Evolutionary conservation across 2,888 invertebrate species (phyloP).

Genomic region (Cheilosia impressa): DNA sequence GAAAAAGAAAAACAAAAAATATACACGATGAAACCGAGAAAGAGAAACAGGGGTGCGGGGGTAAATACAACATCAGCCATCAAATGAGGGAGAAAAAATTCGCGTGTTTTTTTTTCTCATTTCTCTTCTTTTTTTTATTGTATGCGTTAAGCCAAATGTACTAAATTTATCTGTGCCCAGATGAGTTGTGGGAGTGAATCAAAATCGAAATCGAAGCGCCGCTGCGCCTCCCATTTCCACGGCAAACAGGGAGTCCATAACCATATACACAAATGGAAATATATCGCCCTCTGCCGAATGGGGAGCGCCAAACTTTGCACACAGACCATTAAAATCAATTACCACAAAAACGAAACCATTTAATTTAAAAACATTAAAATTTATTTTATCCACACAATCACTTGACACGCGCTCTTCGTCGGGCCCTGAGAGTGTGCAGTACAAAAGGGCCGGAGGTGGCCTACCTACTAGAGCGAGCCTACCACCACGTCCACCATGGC

Average conservation of each 20-base stretch:
- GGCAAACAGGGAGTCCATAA: slow-evolving; percentile 36
- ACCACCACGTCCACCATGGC: slow-evolving; percentile 11
- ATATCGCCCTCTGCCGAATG: slow-evolving; percentile 67
- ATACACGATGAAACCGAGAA: slow-evolving; percentile 39
- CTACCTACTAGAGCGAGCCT: slow-evolving; percentile 39
- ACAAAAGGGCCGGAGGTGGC: slow-evolving; percentile 33
- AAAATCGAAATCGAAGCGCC: slow-evolving; percentile 73
- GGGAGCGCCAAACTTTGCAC: slow-evolving; percentile 75
- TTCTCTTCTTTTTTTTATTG: slow-evolving; percentile 41
- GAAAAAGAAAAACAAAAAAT: slow-evolving; percentile 63
- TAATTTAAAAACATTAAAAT: slow-evolving; percentile 77
- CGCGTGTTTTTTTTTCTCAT: slow-evolving; percentile 22
- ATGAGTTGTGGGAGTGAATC: slow-evolving; percentile 75
- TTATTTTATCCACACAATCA: slow-evolving; percentile 77
- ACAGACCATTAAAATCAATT: slow-evolving; percentile 78
- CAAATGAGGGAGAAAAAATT: slow-evolving; percentile 72
- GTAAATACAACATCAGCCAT: slow-evolving; percentile 64
- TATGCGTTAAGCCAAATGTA: slow-evolving; percentile 73
- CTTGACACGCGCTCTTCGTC: slow-evolving; percentile 76
- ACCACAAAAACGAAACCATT: slow-evolving; percentile 78
- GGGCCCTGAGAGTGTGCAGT: slow-evolving; percentile 12
- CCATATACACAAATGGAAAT: slow-evolving; percentile 59
- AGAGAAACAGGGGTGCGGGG: slow-evolving; percentile 22
- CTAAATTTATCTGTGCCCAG: slow-evolving; percentile 74
- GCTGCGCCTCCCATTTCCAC: slow-evolving; percentile 58